These are phyloP conservation scores for Orchesellides sinensis DNA, from an alignment of 2,888 invertebrate genomes.

Conservation along the genomic window DNA sequence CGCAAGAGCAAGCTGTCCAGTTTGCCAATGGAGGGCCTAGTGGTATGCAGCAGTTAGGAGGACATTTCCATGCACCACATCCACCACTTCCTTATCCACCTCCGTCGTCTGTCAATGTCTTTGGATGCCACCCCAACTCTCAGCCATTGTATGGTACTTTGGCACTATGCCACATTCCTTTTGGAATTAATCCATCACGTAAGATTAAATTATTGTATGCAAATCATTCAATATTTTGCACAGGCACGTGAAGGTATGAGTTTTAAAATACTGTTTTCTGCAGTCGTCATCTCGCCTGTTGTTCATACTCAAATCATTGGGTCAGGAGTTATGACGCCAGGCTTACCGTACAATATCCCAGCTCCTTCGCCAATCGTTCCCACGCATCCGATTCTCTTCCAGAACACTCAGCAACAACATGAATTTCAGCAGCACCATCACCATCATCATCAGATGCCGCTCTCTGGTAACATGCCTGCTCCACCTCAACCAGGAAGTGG, in stretches of 20 bases:
- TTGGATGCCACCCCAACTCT: constrained; percentile 25
- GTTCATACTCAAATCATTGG: constrained; percentile 40
- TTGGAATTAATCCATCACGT: constrained; percentile 26
- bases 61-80: neutral
- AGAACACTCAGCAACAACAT: neutral
- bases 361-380: neutral
- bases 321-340: constrained; percentile 16
- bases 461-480: too few species aligned
- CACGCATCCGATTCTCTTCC: neutral
- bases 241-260: too few species aligned
- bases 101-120: neutral
- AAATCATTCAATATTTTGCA: too few species aligned
- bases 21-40: neutral
- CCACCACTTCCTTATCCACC: neutral
- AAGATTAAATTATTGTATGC: neutral
- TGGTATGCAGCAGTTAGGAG: neutral
- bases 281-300: constrained; percentile 31
- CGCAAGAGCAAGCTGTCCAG: neutral
- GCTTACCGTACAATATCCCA: constrained; percentile 19
- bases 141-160: constrained; percentile 26
- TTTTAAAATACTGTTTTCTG: neutral
- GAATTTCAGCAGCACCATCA: neutral
- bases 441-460: neutral
- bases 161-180: constrained; percentile 33
- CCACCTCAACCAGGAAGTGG: neutral